These are phyloP conservation scores for Spheniscus humboldti DNA, from an alignment of 2,797 vertebrate species.

Conservation along the genomic window DNA sequence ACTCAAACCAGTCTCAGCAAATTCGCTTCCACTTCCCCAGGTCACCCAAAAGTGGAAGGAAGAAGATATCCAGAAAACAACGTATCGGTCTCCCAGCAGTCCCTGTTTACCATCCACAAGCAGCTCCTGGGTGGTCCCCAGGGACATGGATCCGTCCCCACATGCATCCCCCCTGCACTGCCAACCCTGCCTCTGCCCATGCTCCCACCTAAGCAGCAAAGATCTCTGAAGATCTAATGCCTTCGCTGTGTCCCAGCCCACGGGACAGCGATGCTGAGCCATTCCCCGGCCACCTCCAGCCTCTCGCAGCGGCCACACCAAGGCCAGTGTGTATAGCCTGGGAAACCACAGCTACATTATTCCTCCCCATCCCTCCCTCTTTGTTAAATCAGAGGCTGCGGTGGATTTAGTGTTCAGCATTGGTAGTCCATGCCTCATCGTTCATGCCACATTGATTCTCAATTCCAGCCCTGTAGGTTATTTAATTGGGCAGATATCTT, in stretches of 20 bases:
- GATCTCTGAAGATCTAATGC: background rate
- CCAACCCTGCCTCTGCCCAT: background rate
- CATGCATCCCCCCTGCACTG: rapidly evolving
- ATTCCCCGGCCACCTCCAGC: background rate
- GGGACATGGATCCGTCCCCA: rapidly evolving
- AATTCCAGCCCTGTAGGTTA: slow-evolving; percentile 39
- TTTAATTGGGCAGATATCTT: slow-evolving; percentile 66
- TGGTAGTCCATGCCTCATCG: slow-evolving; percentile 7
- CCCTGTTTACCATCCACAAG: rapidly evolving
- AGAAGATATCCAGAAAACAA: background rate
- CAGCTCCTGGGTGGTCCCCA: background rate
- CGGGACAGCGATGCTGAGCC: rapidly evolving
- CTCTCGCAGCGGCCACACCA: background rate
- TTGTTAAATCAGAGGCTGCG: background rate
- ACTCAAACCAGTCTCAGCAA: background rate
- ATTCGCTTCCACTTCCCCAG: background rate
- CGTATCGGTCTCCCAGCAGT: rapidly evolving
- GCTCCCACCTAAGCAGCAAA: background rate
- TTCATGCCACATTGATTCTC: slow-evolving; percentile 54
- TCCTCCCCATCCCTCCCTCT: background rate
- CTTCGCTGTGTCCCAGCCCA: background rate
- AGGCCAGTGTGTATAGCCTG: rapidly evolving
- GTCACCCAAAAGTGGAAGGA: background rate
- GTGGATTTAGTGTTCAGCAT: background rate
- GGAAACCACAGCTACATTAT: background rate